These are phyloP conservation scores for Syngnathus typhle DNA, from an alignment of 2,113 vertebrate genomes.

Conservation along the genomic window DNA sequence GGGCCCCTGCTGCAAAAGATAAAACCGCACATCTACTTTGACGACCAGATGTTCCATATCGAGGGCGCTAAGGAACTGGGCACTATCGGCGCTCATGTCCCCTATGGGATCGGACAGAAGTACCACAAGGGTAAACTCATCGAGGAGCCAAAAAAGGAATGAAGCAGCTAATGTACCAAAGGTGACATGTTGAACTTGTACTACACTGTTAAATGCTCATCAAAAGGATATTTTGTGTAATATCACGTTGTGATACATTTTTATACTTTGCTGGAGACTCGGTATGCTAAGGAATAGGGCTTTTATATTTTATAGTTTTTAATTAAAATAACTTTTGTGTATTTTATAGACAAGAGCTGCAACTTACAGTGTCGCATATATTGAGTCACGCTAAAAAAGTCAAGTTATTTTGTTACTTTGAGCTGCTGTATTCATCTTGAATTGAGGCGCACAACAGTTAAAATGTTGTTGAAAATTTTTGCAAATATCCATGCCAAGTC, in stretches of 20 bases:
- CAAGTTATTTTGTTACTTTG: neutral
- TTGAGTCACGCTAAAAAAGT: neutral
- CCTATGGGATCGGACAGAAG: conserved; percentile 84
- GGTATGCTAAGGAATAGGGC: neutral
- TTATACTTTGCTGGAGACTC: neutral
- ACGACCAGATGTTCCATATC: conserved; percentile 94
- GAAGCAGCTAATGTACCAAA: neutral
- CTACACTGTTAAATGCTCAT: neutral
- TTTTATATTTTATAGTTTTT: neutral
- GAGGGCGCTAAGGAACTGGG: conserved; percentile 82
- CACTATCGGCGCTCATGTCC: conserved; percentile 82
- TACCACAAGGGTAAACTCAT: conserved; percentile 68
- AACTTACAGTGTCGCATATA: conserved; percentile 11
- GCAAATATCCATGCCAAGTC: no score
- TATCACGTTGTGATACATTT: neutral
- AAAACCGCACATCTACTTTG: conserved; percentile 90
- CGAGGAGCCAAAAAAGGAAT: conserved; percentile 37
- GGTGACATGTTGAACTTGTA: neutral
- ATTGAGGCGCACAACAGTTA: neutral
- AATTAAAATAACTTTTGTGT: neutral
- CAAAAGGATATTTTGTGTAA: neutral
- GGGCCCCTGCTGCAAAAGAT: conserved; percentile 90
- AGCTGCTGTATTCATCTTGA: neutral
- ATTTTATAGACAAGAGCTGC: conserved; percentile 6
- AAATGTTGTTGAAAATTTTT: no score